phyloP scores from a whole-genome alignment of 2,797 vertebrate genomes.

The Muscicapa striata region DNA sequence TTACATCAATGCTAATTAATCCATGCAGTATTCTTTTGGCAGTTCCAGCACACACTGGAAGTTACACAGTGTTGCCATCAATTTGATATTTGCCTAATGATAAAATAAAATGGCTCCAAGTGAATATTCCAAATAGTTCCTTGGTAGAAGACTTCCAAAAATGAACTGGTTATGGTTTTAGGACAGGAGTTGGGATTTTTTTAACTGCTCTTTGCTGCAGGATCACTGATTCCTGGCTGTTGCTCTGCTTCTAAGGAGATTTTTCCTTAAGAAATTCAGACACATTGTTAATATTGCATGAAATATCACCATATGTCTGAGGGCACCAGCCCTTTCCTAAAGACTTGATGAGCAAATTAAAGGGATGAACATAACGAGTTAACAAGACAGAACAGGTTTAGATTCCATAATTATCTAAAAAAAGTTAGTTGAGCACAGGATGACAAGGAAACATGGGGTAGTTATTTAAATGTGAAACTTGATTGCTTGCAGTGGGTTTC shows the following conservation, averaged over 20 bases:
- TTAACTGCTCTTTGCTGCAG: not conserved
- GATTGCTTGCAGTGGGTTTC: conserved; percentile 16
- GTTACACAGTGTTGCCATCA: not conserved
- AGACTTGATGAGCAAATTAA: not conserved
- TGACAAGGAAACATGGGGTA: not conserved
- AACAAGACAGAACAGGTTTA: not conserved
- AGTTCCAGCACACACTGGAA: not conserved
- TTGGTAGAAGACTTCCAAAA: not conserved
- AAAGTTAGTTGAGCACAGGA: not conserved
- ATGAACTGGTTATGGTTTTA: not conserved
- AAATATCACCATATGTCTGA: not conserved
- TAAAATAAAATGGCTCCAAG: not conserved
- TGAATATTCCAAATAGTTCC: not conserved
- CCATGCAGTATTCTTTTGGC: not conserved
- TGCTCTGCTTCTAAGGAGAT: not conserved
- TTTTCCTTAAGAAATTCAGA: not conserved
- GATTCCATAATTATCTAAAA: not conserved
- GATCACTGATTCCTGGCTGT: not conserved
- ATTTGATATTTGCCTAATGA: not conserved
- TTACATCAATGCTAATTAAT: not conserved
- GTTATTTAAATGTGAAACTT: not conserved
- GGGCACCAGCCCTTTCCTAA: not conserved
- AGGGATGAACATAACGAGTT: not conserved
- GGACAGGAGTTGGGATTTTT: not conserved
- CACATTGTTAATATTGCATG: not conserved